Base-by-base conservation (phyloP, 2,797 vertebrate genomes). In the Argyrosomus regius region DNA sequence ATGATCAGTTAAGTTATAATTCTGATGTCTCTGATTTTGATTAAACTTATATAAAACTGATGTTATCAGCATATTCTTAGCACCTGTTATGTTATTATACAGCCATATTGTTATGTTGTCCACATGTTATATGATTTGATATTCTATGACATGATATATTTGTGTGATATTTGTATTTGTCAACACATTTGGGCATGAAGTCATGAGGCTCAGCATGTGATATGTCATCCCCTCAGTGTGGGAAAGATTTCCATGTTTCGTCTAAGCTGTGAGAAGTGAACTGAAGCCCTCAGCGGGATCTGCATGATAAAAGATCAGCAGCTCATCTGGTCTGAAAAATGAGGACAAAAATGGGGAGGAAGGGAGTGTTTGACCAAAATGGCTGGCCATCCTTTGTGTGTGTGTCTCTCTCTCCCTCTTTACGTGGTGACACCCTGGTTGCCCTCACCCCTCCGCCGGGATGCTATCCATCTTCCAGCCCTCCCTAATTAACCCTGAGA, bases 381-480 rank as follows among this genome's bases (percentile, higher is more conserved):
- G 71, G 72, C 65, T 22, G 52, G 35, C 68, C 67, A 56, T 80
- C 74, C 77, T 86, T 90, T 90, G 85, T 84, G 79, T 62, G 35
- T 35, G 7, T 35, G 35, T 39, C 8, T 31, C 31, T 6, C 35
- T 39, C 8, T 39, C 17, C 48, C 59, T 53, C 71, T 48, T 26
- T n/a, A 5, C 22, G 22, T 24, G 61, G 67, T 60, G 78, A 84
- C 75, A 75, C 46, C 74, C 39, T 16, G 66, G 68, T 77, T 79
- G 78, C 63, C 87, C 74, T 77, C 76, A 50, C 28, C 70, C 77
- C 79, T 86, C 88, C 53, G 64, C 84, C 59, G 70, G 75, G 80
- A 81, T 63, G 18, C 75, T 69, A 94, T 95, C 91, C 86, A 91
- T 95, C 93, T 81, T 88, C 56, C 70, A 52, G 64, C 73, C 70